phyloP scores from a whole-genome alignment of 2,113 vertebrate genomes.

The Pristiophorus japonicus region DNA sequence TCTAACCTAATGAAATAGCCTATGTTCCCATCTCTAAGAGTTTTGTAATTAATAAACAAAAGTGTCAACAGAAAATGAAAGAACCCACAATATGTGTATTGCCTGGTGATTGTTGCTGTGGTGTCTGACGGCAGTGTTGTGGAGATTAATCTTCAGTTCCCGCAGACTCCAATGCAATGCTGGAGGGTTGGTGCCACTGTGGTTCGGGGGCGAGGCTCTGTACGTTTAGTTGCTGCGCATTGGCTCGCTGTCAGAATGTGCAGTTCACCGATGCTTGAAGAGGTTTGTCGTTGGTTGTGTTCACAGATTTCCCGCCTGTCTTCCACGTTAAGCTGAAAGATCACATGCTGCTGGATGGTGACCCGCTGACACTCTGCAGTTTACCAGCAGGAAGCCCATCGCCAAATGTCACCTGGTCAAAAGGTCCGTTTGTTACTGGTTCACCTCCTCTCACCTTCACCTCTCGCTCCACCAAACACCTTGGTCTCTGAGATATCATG shows the following conservation, averaged over 20 bases:
- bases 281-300: background rate
- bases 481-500: background rate
- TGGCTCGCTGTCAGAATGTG: background rate
- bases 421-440: slow-evolving; percentile 62
- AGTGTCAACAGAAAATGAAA: too few relatives aligned
- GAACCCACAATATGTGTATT: too few relatives aligned
- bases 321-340: slow-evolving; percentile 98
- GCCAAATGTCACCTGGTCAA: slow-evolving; percentile 82
- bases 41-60: too few relatives aligned
- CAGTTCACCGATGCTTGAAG: background rate
- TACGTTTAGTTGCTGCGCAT: background rate
- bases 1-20: too few relatives aligned
- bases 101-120: too few relatives aligned
- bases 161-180: too few relatives aligned
- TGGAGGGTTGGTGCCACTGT: too few relatives aligned
- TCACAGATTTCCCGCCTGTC: slow-evolving; percentile 84
- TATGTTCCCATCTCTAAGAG: too few relatives aligned
- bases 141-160: too few relatives aligned
- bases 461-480: background rate
- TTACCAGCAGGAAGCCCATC: slow-evolving; percentile 85
- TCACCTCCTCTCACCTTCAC: background rate
- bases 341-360: slow-evolving; percentile 88
- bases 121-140: too few relatives aligned
- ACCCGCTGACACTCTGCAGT: slow-evolving; percentile 88
- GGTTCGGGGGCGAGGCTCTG: background rate